Evolutionary conservation across 2,888 invertebrate species (phyloP).

Genomic region (Tipula unca): DNA sequence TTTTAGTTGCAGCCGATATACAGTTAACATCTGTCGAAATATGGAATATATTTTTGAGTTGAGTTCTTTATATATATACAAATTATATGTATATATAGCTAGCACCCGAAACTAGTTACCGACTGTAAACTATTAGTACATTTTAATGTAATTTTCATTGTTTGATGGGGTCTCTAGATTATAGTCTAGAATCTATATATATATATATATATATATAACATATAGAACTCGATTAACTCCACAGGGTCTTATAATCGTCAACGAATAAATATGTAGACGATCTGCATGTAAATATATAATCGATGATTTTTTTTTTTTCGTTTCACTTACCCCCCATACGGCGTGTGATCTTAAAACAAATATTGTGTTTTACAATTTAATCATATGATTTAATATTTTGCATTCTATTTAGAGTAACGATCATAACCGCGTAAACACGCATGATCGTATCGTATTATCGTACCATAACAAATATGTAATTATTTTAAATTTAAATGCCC

Average conservation of each 20-base stretch:
- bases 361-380: neutral
- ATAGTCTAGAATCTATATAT: too few relatives aligned
- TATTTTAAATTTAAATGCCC: neutral
- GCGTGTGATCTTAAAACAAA: neutral
- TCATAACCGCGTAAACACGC: neutral
- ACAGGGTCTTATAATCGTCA: neutral
- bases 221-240: neutral
- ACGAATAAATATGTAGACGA: neutral
- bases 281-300: neutral
- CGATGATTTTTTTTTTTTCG: neutral
- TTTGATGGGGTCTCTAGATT: neutral
- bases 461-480: neutral
- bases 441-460: neutral
- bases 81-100: too few relatives aligned
- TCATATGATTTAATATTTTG: neutral
- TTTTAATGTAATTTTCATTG: neutral
- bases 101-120: neutral
- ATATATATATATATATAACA: neutral
- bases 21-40: conserved; percentile 14
- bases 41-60: neutral
- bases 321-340: neutral
- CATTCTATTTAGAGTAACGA: neutral
- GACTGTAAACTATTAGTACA: neutral
- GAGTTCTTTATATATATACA: neutral
- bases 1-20: conserved; percentile 14